These are phyloP conservation scores for Xiphophorus couchianus DNA, from an alignment of 2,113 vertebrate species.

Conservation along the genomic window DNA sequence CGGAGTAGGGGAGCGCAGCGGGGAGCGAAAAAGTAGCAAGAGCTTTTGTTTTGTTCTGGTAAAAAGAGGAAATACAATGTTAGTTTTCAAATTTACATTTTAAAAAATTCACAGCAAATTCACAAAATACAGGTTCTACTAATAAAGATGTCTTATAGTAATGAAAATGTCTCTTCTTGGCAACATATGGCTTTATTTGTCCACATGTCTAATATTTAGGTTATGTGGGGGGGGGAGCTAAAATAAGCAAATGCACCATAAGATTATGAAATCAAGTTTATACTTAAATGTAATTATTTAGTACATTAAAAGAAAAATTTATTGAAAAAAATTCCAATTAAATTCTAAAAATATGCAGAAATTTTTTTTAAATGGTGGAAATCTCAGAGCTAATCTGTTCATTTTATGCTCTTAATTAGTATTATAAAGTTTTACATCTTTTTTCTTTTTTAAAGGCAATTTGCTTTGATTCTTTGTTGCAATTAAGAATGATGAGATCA, in stretches of 20 bases:
- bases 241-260: no score
- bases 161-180: no score
- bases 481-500: neutral
- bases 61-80: neutral
- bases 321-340: no score
- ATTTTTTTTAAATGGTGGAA: neutral
- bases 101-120: neutral
- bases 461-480: neutral
- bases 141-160: neutral
- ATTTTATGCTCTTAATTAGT: neutral
- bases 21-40: slow-evolving; percentile 84
- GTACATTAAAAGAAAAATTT: neutral
- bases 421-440: neutral
- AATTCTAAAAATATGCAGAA: no score
- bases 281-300: no score
- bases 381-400: neutral
- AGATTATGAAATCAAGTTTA: no score
- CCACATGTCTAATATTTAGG: no score
- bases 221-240: no score
- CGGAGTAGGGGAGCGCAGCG: slow-evolving; percentile 85
- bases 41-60: slow-evolving; percentile 78
- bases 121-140: neutral
- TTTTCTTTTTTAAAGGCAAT: neutral
- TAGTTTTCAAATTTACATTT: neutral
- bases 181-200: no score